A percentile compares a stretch with the other conserved stretches of the same genome.
These are phyloP conservation scores for Lordiphosa collinella DNA, from an alignment of 1,140 invertebrate genomes.

Conservation along the genomic window DNA sequence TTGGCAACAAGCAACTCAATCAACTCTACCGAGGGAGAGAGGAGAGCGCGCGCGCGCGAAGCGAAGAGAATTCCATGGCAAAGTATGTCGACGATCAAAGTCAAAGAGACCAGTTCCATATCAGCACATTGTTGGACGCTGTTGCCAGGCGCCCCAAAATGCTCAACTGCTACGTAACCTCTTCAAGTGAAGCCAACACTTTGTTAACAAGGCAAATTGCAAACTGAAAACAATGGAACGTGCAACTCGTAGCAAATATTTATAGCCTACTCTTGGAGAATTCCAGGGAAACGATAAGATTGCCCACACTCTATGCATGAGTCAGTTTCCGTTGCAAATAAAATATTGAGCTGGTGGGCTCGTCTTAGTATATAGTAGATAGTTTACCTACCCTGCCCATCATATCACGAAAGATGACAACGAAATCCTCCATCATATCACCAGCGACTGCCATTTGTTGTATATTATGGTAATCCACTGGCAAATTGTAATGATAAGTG, in stretches of 20 bases:
- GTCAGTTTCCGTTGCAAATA: conserved; percentile 35
- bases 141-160: conserved; percentile 47
- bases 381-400: conserved; percentile 81
- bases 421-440: conserved; percentile 84
- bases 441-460: conserved; percentile 80
- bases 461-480: conserved; percentile 73
- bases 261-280: no score
- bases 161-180: conserved; percentile 29
- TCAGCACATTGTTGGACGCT: conserved; percentile 42
- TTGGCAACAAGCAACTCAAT: conserved; percentile 35
- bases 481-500: conserved; percentile 67
- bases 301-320: conserved; percentile 8
- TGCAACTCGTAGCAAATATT: not conserved
- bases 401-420: conserved; percentile 82
- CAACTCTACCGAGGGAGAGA: no score
- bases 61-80: not conserved
- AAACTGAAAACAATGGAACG: conserved; percentile 20
- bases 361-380: no score
- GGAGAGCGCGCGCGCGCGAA: conserved; percentile 16
- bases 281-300: conserved; percentile 13
- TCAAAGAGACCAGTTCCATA: conserved; percentile 52
- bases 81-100: not conserved
- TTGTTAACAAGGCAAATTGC: conserved; percentile 41
- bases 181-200: conserved; percentile 28
- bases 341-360: not conserved